Conservation (phyloP, 2,888 invertebrate genomes). For the Eupithecia dodoneata region DNA sequence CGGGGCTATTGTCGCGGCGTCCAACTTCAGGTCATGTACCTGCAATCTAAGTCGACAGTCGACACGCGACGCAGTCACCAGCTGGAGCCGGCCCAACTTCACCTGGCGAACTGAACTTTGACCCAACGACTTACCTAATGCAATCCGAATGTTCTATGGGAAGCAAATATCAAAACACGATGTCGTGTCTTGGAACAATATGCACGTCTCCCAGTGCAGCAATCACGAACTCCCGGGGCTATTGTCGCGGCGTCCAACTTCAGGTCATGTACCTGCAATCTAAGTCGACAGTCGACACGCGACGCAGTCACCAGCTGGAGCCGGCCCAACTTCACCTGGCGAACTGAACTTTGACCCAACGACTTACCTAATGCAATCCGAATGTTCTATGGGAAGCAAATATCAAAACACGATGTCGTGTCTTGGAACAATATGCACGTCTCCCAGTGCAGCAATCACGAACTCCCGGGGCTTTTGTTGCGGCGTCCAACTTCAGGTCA, state of each 20-base stretch:
- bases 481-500: not conserved
- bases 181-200: not conserved
- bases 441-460: not conserved
- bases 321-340: conserved; percentile 9
- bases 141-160: too few species aligned
- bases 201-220: not conserved
- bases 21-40: not conserved
- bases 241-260: not conserved
- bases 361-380: too few species aligned
- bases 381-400: too few species aligned
- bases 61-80: conserved; percentile 14
- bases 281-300: conserved; percentile 23
- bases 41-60: conserved; percentile 21
- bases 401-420: not conserved
- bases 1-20: not conserved
- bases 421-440: not conserved
- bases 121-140: too few species aligned
- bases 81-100: conserved; percentile 9
- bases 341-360: too few species aligned
- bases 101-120: too few species aligned
- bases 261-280: conserved; percentile 1
- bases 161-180: not conserved
- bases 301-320: conserved; percentile 8
- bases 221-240: not conserved
- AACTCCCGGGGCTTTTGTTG: not conserved